Conservation (phyloP, 2,888 invertebrate genomes). For the Drosophila lacicola region DNA sequence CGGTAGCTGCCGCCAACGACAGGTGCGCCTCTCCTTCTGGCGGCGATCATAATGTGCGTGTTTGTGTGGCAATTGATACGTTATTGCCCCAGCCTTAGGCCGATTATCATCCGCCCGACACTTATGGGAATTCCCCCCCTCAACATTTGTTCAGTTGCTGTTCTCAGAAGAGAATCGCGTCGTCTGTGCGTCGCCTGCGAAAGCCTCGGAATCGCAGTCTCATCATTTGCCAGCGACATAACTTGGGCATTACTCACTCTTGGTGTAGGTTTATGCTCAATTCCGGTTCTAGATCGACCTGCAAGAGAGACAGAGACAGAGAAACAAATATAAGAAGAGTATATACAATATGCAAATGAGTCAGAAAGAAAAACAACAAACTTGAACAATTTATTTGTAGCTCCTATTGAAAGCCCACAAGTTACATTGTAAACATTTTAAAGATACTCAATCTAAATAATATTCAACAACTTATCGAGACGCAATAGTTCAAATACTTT, state of each 20-base stretch:
- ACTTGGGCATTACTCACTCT: constrained; percentile 88
- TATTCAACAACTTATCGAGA: background rate
- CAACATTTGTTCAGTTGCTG: constrained; percentile 18
- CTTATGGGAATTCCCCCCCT: constrained; percentile 31
- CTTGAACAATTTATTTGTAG: constrained; percentile 41
- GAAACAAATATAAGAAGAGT: constrained; percentile 35
- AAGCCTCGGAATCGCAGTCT: constrained; percentile 14
- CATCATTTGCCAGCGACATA: constrained; percentile 56
- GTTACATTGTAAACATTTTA: constrained; percentile 10
- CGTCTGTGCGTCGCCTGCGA: background rate
- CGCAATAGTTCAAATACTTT: background rate
- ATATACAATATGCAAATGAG: constrained; percentile 39
- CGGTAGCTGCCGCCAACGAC: constrained; percentile 33
- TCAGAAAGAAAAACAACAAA: constrained; percentile 23
- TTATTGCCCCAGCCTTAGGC: background rate
- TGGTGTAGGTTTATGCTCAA: constrained; percentile 91
- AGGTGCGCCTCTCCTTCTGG: constrained; percentile 25
- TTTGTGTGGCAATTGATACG: constrained; percentile 16
- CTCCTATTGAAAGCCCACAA: constrained; percentile 8
- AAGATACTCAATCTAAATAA: constrained; percentile 2
- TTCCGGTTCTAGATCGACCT: constrained; percentile 93
- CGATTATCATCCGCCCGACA: constrained; percentile 14
- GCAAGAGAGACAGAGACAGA: constrained; percentile 84
- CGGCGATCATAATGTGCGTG: constrained; percentile 14
- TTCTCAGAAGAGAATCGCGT: constrained; percentile 23